Conservation (phyloP, 1,140 invertebrate genomes). For the Zaprionus camerounensis region DNA sequence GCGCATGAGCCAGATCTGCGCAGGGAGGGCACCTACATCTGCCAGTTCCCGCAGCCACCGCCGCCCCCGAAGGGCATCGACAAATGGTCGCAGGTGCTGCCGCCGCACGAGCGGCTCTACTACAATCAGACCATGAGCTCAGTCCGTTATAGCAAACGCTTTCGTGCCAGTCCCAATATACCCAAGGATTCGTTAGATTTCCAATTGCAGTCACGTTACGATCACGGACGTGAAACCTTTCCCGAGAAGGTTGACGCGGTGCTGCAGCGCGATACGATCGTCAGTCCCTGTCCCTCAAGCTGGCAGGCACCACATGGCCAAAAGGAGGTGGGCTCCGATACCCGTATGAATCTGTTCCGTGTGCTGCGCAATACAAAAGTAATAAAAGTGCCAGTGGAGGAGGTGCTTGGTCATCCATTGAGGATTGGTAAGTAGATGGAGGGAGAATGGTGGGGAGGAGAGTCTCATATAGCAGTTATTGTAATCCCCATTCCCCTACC, state of each 20-base stretch:
- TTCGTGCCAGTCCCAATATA: slow-evolving; percentile 83
- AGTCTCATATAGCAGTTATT: background rate
- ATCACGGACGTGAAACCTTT: slow-evolving; percentile 87
- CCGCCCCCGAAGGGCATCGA: slow-evolving; percentile 65
- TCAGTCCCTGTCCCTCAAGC: slow-evolving; percentile 58
- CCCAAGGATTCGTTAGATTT: slow-evolving; percentile 87
- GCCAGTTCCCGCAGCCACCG: slow-evolving; percentile 82
- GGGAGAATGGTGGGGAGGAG: no score
- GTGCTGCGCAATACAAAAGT: slow-evolving; percentile 86
- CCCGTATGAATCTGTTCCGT: slow-evolving; percentile 81
- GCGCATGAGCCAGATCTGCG: slow-evolving; percentile 86
- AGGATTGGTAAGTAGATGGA: slow-evolving; percentile 57
- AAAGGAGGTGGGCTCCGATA: slow-evolving; percentile 44
- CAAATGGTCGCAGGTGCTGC: slow-evolving; percentile 79
- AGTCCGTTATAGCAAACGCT: slow-evolving; percentile 85
- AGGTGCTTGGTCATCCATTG: slow-evolving; percentile 73
- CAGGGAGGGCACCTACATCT: slow-evolving; percentile 86
- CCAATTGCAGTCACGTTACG: slow-evolving; percentile 86
- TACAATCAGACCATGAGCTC: slow-evolving; percentile 87
- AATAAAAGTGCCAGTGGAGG: slow-evolving; percentile 41
- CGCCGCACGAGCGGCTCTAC: slow-evolving; percentile 86
- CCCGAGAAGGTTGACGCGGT: slow-evolving; percentile 86
- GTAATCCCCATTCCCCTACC: background rate
- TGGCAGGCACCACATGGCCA: slow-evolving; percentile 54
- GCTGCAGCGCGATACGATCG: slow-evolving; percentile 86